Evolutionary conservation across 2,113 vertebrate genomes (phyloP).

Genomic region (Eretmochelys imbricata): DNA sequence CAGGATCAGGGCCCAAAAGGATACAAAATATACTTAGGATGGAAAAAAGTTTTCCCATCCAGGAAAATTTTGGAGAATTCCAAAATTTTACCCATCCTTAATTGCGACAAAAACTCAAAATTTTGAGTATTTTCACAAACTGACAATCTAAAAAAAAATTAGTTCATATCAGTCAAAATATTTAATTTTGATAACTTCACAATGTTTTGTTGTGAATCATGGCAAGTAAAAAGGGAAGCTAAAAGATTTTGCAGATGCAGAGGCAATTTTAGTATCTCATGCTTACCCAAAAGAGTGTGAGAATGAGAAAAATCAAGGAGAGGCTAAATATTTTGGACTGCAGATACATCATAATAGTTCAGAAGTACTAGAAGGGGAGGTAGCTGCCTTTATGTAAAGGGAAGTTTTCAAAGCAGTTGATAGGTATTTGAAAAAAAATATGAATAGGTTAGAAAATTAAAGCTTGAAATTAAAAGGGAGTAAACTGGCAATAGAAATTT

Average conservation of each 20-base stretch:
- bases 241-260: not conserved
- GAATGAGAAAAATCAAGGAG: conserved; percentile 20
- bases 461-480: conserved; percentile 32
- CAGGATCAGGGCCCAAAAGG: not conserved
- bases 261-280: not conserved
- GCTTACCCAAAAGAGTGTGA: not conserved
- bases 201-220: not conserved
- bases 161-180: not conserved
- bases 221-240: not conserved
- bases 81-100: no score
- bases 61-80: no score
- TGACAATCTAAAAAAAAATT: not conserved
- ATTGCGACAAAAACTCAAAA: not conserved
- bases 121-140: not conserved
- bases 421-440: conserved; percentile 36
- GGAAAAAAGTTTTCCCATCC: no score
- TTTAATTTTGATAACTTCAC: not conserved
- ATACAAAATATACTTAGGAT: not conserved
- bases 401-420: conserved; percentile 4
- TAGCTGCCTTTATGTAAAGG: not conserved
- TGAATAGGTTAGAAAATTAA: conserved; percentile 35
- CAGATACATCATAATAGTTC: not conserved
- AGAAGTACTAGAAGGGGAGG: conserved; percentile 17
- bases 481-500: conserved; percentile 27
- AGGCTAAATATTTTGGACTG: conserved; percentile 24